phyloP scores from a whole-genome alignment of 2,113 vertebrate species.

The Lanius ludovicianus region DNA sequence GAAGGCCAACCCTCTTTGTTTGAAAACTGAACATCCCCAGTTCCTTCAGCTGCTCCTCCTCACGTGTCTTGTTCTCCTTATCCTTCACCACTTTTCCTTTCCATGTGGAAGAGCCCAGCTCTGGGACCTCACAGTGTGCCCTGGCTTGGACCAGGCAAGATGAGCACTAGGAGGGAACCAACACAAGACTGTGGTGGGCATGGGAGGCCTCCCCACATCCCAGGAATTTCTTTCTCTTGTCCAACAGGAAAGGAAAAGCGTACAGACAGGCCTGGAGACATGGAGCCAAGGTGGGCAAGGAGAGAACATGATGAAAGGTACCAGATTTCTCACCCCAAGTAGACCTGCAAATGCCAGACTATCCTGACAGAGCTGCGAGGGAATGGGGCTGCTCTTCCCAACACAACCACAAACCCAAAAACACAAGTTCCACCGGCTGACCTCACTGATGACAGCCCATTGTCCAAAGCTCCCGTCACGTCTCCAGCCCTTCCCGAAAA shows the following conservation, averaged over 20 bases:
- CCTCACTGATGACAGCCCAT: background rate
- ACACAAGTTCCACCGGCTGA: background rate
- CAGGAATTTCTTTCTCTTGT: background rate
- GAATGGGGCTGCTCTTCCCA: too few relatives aligned
- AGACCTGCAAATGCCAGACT: background rate
- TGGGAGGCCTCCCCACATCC: background rate
- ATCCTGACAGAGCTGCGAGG: background rate
- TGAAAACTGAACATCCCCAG: background rate
- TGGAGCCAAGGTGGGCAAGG: background rate
- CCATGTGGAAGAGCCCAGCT: background rate
- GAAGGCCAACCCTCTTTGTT: fast-evolving
- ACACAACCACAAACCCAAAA: background rate
- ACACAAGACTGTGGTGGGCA: background rate
- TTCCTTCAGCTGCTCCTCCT: background rate
- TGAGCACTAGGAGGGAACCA: background rate
- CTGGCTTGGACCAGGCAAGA: too few relatives aligned
- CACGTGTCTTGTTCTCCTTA: background rate
- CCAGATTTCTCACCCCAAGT: fast-evolving
- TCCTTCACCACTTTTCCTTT: too few relatives aligned
- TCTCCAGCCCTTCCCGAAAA: too few relatives aligned
- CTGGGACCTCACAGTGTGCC: background rate
- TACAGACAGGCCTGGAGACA: background rate
- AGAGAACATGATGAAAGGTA: background rate
- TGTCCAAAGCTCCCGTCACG: background rate
- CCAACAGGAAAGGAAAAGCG: background rate